Percentiles rank a stretch among this genome's conserved stretches.
Conservation (phyloP, 2,797 vertebrate genomes). For the Okamejei kenojei region DNA sequence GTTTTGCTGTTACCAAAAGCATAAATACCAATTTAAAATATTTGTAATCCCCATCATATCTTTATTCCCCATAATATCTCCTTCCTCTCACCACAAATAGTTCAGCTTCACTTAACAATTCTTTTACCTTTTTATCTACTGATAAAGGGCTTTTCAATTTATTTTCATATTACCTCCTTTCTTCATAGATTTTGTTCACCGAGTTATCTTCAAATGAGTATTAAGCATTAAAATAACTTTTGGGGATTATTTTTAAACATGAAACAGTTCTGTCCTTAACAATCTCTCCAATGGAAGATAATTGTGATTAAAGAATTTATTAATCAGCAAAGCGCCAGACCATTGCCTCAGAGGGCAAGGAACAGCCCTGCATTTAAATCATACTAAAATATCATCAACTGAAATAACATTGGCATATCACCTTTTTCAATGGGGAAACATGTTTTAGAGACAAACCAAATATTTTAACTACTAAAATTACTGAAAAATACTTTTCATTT, state of each 20-base stretch:
- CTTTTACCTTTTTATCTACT: not conserved
- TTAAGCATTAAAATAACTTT: not conserved
- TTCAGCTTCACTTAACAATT: not conserved
- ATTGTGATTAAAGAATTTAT: slow-evolving; percentile 42
- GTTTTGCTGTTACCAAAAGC: not conserved
- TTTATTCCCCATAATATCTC: not conserved
- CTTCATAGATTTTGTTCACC: not conserved
- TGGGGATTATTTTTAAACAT: slow-evolving; percentile 37
- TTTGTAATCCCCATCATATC: not conserved
- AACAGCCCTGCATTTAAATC: slow-evolving; percentile 10
- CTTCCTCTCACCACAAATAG: not conserved
- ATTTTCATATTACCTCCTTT: not conserved
- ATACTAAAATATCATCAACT: not conserved
- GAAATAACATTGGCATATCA: not conserved
- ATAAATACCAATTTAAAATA: not conserved
- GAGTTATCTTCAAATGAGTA: not conserved
- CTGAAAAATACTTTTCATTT: no score
- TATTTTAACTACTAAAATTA: not conserved
- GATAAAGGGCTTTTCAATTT: not conserved
- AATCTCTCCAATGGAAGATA: slow-evolving; percentile 42
- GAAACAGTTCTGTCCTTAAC: slow-evolving; percentile 42
- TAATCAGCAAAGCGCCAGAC: slow-evolving; percentile 41
- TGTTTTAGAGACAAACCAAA: not conserved
- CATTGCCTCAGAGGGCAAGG: slow-evolving; percentile 43
- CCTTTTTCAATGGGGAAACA: not conserved